A percentile compares a stretch with the other conserved stretches of the same genome.
Evolutionary conservation across 2,888 invertebrate genomes (phyloP).

Genomic region (Hedya salicella): DNA sequence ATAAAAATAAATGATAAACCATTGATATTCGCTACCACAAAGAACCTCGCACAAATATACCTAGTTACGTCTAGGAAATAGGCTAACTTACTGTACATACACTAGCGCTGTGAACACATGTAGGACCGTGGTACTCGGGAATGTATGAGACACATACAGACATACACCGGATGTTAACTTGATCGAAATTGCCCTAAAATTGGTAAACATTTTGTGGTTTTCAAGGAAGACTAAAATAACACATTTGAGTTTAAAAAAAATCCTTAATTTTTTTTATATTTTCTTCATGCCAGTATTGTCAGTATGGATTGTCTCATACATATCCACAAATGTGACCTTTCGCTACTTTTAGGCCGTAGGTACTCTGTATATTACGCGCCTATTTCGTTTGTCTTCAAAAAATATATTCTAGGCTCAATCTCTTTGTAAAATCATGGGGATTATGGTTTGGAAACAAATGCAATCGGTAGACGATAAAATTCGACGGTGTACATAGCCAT

Average conservation of each 20-base stretch:
- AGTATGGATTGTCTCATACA: constrained; percentile 26
- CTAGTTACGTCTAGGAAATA: constrained; percentile 47
- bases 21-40: constrained; percentile 54
- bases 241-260: no score
- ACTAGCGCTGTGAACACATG: constrained; percentile 68
- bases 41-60: constrained; percentile 49
- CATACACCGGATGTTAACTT: background rate
- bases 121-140: constrained; percentile 11
- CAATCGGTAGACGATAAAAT: background rate
- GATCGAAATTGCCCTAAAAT: background rate
- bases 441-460: background rate
- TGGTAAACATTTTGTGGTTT: no score
- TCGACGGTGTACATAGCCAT: background rate
- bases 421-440: background rate
- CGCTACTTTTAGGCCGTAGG: constrained; percentile 40
- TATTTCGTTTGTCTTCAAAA: constrained; percentile 27
- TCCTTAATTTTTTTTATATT: no score
- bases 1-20: constrained; percentile 53
- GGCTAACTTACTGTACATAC: constrained; percentile 52
- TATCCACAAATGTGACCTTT: constrained; percentile 23
- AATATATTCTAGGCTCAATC: constrained; percentile 32
- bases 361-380: constrained; percentile 41
- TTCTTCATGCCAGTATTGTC: no score
- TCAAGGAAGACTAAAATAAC: no score
- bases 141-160: constrained; percentile 21